Conservation (phyloP, 2,797 vertebrate species). For the Falco biarmicus region DNA sequence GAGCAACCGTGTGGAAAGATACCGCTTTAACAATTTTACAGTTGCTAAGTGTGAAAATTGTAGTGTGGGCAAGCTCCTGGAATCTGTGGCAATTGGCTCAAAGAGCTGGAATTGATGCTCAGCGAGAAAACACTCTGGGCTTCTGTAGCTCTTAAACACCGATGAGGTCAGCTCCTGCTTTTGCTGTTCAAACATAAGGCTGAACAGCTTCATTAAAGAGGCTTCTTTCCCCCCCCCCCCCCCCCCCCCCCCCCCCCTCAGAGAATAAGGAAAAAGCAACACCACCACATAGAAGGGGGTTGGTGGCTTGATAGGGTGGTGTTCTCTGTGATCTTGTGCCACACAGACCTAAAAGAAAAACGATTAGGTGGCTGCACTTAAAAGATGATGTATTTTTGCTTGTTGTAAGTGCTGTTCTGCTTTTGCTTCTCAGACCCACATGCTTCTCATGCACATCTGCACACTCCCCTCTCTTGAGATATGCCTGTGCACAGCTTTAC, state of each 20-base stretch:
- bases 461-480: background rate
- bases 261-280: background rate
- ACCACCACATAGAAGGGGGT: fast-evolving
- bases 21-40: conserved; percentile 84
- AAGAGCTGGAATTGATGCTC: conserved; percentile 75
- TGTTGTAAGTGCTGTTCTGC: background rate
- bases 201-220: conserved; percentile 73
- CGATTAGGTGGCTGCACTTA: background rate
- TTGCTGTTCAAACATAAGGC: conserved; percentile 32
- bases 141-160: conserved; percentile 56
- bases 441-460: background rate
- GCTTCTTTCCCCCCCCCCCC: no score
- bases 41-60: conserved; percentile 85
- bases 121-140: conserved; percentile 47
- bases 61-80: conserved; percentile 76
- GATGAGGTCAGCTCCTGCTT: conserved; percentile 50
- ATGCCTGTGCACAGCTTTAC: background rate
- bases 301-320: background rate
- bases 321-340: background rate
- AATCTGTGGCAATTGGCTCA: conserved; percentile 71
- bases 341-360: background rate
- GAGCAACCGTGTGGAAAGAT: conserved; percentile 78
- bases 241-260: no score
- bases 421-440: background rate
- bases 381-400: background rate